Conservation (phyloP, 2,888 invertebrate genomes). For the Oxytorus armatus region DNA sequence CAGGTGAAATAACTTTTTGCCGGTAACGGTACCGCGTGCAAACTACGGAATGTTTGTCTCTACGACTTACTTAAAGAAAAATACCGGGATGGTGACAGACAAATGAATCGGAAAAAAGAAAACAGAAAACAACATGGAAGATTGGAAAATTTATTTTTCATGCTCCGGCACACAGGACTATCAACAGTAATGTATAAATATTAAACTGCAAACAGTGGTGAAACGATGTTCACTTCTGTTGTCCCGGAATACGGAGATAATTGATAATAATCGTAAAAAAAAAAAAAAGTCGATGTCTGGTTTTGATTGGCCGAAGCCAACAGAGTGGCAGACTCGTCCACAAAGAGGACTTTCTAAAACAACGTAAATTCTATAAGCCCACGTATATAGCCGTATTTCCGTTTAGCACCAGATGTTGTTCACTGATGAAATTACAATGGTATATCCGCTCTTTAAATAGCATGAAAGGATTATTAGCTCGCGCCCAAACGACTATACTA, state of each 20-base stretch:
- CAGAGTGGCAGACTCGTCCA: neutral
- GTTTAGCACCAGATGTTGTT: slow-evolving; percentile 79
- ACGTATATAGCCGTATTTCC: slow-evolving; percentile 48
- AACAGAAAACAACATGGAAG: neutral
- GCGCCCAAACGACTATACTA: slow-evolving; percentile 28
- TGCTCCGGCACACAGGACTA: neutral
- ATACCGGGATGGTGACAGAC: neutral
- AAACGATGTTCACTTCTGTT: no score
- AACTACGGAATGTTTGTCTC: neutral
- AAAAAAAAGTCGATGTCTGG: neutral
- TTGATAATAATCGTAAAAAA: neutral
- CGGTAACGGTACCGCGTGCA: neutral
- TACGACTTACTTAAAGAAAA: neutral
- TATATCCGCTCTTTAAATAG: slow-evolving; percentile 58
- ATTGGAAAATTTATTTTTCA: neutral
- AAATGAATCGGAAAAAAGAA: no score
- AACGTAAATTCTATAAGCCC: slow-evolving; percentile 8
- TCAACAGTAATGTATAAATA: no score
- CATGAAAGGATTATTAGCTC: slow-evolving; percentile 57
- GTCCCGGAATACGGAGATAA: neutral
- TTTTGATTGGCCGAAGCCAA: neutral
- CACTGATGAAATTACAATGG: slow-evolving; percentile 51
- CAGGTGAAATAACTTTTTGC: slow-evolving; percentile 1
- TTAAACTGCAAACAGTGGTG: no score
- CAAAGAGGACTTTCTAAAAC: neutral